Evolutionary conservation across 2,113 vertebrate species (phyloP).

Genomic region (Tinamus guttatus): DNA sequence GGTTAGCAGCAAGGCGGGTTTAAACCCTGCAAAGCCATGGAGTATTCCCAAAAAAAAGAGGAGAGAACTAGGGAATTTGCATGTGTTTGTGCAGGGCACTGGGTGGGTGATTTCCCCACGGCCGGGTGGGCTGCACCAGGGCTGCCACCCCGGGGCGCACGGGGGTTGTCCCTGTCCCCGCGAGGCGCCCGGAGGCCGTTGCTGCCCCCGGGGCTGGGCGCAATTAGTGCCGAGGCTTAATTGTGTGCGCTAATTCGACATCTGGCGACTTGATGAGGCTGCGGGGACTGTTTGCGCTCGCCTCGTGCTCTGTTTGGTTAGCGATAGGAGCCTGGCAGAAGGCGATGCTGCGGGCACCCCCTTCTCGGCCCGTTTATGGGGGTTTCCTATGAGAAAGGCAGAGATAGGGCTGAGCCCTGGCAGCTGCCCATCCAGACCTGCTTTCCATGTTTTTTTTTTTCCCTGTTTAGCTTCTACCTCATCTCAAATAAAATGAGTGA

Average conservation of each 20-base stretch:
- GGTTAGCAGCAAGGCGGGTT: background rate
- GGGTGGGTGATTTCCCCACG: conserved; percentile 24
- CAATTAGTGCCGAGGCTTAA: background rate
- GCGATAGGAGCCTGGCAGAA: conserved; percentile 1
- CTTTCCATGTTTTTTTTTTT: background rate
- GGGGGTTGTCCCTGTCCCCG: background rate
- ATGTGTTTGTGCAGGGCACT: background rate
- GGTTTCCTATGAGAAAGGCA: conserved; percentile 54
- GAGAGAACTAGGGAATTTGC: background rate
- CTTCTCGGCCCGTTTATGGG: conserved; percentile 16
- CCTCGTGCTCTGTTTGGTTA: conserved; percentile 31
- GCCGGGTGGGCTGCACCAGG: background rate
- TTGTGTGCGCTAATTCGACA: conserved; percentile 33
- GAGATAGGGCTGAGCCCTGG: background rate
- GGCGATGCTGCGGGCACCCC: background rate
- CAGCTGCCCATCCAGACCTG: background rate
- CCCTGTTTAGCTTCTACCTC: conserved; percentile 6
- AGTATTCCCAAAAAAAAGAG: background rate
- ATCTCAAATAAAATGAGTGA: conserved; percentile 37
- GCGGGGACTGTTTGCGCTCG: conserved; percentile 44
- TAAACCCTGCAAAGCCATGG: background rate
- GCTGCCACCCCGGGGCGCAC: no score
- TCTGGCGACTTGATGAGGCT: conserved; percentile 14
- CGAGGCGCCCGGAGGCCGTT: background rate
- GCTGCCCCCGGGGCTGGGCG: fast-evolving